Percentiles rank a stretch among this genome's conserved stretches.
phyloP scores from a whole-genome alignment of 2,113 vertebrate genomes.

The Megaceryle maxima region DNA sequence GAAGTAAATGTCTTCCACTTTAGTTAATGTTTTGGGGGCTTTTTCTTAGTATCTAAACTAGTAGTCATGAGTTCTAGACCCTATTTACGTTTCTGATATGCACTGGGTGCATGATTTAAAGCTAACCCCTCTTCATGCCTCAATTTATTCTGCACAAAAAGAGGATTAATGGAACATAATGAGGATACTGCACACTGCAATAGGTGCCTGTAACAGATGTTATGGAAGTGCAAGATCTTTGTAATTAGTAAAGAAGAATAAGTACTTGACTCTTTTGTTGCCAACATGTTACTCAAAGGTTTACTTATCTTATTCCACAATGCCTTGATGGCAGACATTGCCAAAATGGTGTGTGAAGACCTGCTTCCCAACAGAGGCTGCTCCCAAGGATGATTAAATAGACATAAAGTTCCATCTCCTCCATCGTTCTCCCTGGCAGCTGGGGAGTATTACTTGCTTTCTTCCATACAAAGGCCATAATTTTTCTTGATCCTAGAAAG shows the following conservation, averaged over 20 bases:
- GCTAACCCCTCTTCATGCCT: background rate
- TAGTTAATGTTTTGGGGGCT: background rate
- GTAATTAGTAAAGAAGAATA: background rate
- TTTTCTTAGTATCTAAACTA: background rate
- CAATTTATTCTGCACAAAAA: background rate
- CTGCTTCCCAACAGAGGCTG: background rate
- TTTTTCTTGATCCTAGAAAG: background rate
- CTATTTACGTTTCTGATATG: background rate
- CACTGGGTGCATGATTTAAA: background rate
- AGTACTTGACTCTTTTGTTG: background rate
- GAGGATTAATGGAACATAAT: constrained; percentile 7
- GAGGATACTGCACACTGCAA: background rate
- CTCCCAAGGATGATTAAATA: background rate
- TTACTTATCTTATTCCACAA: background rate
- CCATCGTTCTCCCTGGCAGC: background rate
- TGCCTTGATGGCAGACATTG: background rate
- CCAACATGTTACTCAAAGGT: background rate
- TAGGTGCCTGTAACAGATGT: background rate
- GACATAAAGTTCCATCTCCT: background rate
- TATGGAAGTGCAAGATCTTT: background rate
- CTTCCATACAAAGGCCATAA: background rate
- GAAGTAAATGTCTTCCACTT: background rate
- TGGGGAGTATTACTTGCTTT: background rate
- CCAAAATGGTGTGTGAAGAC: background rate
- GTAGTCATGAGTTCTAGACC: background rate